These are phyloP conservation scores for Drosophila trichaetosa DNA, from an alignment of 2,888 invertebrate genomes.

Conservation along the genomic window DNA sequence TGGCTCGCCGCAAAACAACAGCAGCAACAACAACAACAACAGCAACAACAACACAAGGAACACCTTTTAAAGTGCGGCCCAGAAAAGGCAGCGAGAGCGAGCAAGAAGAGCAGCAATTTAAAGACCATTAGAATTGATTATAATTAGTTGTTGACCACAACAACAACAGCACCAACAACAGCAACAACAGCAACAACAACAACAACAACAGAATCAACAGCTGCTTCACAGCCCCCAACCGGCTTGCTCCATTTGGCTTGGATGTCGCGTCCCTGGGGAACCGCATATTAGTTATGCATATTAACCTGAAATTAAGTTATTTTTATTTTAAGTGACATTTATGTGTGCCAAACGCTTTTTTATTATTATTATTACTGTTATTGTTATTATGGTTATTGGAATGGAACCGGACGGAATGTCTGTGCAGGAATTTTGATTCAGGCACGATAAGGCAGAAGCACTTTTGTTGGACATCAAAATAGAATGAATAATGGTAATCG, in stretches of 20 bases:
- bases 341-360: conserved; percentile 64
- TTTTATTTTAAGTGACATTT: conserved; percentile 77
- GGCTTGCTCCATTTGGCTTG: conserved; percentile 1
- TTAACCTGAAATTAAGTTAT: conserved; percentile 76
- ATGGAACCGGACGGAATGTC: conserved; percentile 23
- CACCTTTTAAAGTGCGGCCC: conserved; percentile 75
- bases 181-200: conserved; percentile 8
- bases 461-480: not conserved
- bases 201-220: conserved; percentile 1
- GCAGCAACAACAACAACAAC: conserved; percentile 25
- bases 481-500: not conserved
- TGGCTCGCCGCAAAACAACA: conserved; percentile 44
- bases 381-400: conserved; percentile 23
- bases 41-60: conserved; percentile 31
- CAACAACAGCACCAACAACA: conserved; percentile 29
- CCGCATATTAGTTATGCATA: conserved; percentile 45
- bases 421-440: conserved; percentile 2
- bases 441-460: not conserved
- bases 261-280: not conserved
- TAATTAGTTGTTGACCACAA: conserved; percentile 74
- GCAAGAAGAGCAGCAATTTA: conserved; percentile 75
- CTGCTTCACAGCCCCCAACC: conserved; percentile 20
- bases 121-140: conserved; percentile 83
- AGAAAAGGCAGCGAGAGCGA: conserved; percentile 64
- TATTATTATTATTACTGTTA: conserved; percentile 36